These are phyloP conservation scores for Agapornis roseicollis DNA, from an alignment of 2,113 vertebrate species.

Conservation along the genomic window DNA sequence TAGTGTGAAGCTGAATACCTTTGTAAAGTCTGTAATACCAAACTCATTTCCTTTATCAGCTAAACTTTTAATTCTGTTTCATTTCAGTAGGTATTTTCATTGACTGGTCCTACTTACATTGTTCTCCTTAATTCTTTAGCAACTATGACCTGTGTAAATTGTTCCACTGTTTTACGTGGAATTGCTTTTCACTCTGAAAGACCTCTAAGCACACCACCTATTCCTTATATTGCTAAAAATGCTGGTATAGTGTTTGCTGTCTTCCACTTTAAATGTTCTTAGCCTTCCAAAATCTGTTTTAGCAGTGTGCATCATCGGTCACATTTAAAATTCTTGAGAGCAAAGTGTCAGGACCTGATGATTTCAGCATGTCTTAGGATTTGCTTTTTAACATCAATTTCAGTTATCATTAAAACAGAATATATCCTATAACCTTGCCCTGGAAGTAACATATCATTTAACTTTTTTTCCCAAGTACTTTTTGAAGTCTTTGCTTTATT, in stretches of 20 bases:
- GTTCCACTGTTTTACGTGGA: background rate
- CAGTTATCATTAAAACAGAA: background rate
- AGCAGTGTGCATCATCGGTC: background rate
- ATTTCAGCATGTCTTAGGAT: background rate
- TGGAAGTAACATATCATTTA: background rate
- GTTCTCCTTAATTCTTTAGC: background rate
- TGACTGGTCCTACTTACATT: background rate
- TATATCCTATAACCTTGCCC: background rate
- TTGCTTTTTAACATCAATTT: background rate
- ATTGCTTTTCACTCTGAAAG: background rate
- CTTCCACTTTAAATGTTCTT: background rate
- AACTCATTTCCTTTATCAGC: constrained; percentile 18
- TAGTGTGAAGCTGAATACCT: constrained; percentile 14
- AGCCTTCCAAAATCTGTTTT: background rate
- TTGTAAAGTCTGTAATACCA: constrained; percentile 11
- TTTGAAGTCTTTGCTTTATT: background rate
- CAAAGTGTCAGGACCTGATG: background rate
- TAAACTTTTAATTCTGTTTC: constrained; percentile 19
- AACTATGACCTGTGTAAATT: background rate
- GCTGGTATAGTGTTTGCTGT: background rate
- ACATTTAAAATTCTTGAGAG: background rate
- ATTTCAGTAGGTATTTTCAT: constrained; percentile 3
- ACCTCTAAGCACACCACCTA: background rate
- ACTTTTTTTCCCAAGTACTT: background rate
- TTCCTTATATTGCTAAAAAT: background rate